Base-by-base conservation (phyloP, 2,797 vertebrate genomes). In the Anableps anableps region DNA sequence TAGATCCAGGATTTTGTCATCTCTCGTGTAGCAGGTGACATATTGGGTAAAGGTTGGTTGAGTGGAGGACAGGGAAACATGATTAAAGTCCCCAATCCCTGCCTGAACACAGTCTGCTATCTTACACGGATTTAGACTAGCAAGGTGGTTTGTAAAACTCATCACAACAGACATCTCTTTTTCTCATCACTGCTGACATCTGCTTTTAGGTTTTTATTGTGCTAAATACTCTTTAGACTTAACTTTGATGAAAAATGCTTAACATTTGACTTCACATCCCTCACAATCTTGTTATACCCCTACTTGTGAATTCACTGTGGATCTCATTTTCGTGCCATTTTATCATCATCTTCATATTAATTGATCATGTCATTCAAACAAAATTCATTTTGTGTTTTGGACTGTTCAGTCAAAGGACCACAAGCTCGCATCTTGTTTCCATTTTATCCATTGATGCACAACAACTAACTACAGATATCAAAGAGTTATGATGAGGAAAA, bases 391-490 rank as follows among this genome's bases (percentile, higher is more conserved):
- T 13, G 8, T 55, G 3, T 55, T 55, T 4, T 3, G 53, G 53
- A 47, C 23, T 5, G 45, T 74, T 78, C 53, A 83, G 76, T 75
- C 64, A 79, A 88, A 88, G 80, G 50, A 76, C 77, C 47, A 53
- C 74, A 77, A 31, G 72, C 74, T 74, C 87, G 74, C 77, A 83
- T 90, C 85, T 90, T 84, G 89, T 86, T 89, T 84, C 91, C 90
- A 64, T 29, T 50, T 2, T n/a, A 89, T 87, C 85, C 77, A 10
- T 11, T 38, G 82, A 85, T 74, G 84, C 83, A 87, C 91, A 90
- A 86, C 89, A 91, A 89, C 85, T 86, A 80, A 86, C 88, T 72
- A 81, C 87, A 10, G 75, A 86, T 88, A 86, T 91, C 89, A 92
- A 90, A 89, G 82, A 38, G 71, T 79, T 82, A 43, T 31, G 85